Evolutionary conservation across 2,113 vertebrate species (phyloP), one percentile per base, ranked within the genome.

Genomic region (Jaculus jaculus): DNA sequence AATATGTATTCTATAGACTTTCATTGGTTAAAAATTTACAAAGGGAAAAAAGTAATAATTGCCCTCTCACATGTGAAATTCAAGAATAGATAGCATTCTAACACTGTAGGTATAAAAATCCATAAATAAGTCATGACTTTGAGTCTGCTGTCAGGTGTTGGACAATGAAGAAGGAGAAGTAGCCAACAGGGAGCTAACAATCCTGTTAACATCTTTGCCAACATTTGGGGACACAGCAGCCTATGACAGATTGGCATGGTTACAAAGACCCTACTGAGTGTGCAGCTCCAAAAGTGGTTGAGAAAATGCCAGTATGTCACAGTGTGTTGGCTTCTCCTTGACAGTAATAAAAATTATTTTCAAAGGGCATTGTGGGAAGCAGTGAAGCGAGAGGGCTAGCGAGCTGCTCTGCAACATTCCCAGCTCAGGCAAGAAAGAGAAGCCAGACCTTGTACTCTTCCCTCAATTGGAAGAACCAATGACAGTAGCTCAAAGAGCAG

Each of bases 41-140:
- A 21, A 21, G 28, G 10, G 2, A 21, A 18, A 13, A 23, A 69
- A 72, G 1, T 15, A 71, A 51, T 24, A 60, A 83, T 32, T 83
- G 3, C 7, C 80, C 5, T 20, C 88, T 66, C 28, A 32, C 6
- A 39, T 83, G 39, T 18, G 15, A 95, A 93, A 88, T 63, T 30
- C 23, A 68, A 81, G 6, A 26, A 1, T 77, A 77, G 66, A 94
- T 60, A 20, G 13, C 21, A 83, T 26, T 37, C 2, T 91, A 82
- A 95, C 83, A 0, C 34, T 87, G 3, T 39, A 84, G 7, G 10
- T 39, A 7, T 60, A 34, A 66, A 71, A 47, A 85, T 66, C 8
- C 91, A 63, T 81, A 89, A 92, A 63, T 26, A 73, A 86, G 71
- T 63, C 20, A 74, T 74, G 51, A 39, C 61, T 91, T 72, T 51